These are phyloP conservation scores for Agapornis canus DNA, from an alignment of 2,797 vertebrate genomes.

Conservation along the genomic window DNA sequence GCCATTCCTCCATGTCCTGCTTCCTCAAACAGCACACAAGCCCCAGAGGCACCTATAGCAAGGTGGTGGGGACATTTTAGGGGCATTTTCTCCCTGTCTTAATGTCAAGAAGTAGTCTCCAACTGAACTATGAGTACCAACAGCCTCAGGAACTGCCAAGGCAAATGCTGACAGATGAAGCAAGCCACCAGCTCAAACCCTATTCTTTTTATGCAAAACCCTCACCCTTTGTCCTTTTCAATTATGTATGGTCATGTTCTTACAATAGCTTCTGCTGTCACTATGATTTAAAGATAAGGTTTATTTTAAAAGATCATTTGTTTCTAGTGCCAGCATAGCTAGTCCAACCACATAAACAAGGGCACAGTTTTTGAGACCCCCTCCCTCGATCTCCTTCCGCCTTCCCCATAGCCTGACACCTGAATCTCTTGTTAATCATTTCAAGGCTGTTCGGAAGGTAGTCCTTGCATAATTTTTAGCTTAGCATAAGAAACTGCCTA, in stretches of 20 bases:
- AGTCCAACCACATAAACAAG: neutral
- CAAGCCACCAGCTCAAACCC: neutral
- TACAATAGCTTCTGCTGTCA: constrained; percentile 41
- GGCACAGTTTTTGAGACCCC: neutral
- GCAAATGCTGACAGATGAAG: neutral
- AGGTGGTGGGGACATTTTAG: neutral
- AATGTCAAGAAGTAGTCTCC: neutral
- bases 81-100: neutral
- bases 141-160: neutral
- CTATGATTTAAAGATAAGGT: constrained; percentile 40
- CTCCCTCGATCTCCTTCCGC: neutral
- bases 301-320: constrained; percentile 9
- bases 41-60: neutral
- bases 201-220: neutral
- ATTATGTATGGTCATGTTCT: constrained; percentile 40
- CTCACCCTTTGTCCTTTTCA: constrained; percentile 57
- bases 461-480: constrained; percentile 42
- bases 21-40: neutral
- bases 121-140: neutral
- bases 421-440: constrained; percentile 36
- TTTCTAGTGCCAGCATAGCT: neutral
- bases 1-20: neutral
- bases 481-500: constrained; percentile 35
- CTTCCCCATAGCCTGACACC: neutral
- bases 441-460: neutral